Evolutionary conservation across 2,888 invertebrate species (phyloP).

Genomic region (Lagria hirta): DNA sequence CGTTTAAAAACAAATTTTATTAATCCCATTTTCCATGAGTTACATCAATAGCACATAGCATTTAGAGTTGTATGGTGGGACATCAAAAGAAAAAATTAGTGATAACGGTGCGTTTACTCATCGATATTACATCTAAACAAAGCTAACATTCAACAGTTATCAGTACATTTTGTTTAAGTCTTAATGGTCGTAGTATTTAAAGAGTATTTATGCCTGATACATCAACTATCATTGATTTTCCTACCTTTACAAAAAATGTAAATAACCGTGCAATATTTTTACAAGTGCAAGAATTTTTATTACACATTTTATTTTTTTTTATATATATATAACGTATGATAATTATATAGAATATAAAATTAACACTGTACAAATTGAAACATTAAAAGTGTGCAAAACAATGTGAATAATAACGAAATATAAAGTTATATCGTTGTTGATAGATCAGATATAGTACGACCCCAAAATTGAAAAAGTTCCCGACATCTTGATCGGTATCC

Average conservation of each 20-base stretch:
- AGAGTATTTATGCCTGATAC: neutral
- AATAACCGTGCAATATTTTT: constrained; percentile 16
- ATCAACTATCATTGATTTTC: neutral
- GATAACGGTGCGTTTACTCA: too few species aligned
- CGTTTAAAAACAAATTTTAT: too few species aligned
- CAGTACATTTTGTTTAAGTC: constrained; percentile 14
- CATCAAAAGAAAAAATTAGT: too few species aligned
- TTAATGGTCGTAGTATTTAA: constrained; percentile 7
- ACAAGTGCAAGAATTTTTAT: too few species aligned
- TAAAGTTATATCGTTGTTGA: too few species aligned
- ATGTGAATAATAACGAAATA: constrained; percentile 16
- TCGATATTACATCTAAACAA: constrained; percentile 29
- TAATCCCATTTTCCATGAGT: too few species aligned
- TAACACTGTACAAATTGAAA: constrained; percentile 37
- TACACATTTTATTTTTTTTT: too few species aligned
- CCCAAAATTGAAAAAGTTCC: too few species aligned
- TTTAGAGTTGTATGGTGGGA: too few species aligned
- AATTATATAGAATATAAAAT: constrained; percentile 27
- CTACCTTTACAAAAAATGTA: constrained; percentile 4
- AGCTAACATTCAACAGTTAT: constrained; percentile 31
- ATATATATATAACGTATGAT: constrained; percentile 9
- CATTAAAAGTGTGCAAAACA: constrained; percentile 4
- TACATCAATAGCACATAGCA: too few species aligned
- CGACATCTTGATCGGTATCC: too few species aligned
- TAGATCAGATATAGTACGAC: too few species aligned